Evolutionary conservation across 2,888 invertebrate genomes (phyloP).

Genomic region (Arrhopalites spinosus): DNA sequence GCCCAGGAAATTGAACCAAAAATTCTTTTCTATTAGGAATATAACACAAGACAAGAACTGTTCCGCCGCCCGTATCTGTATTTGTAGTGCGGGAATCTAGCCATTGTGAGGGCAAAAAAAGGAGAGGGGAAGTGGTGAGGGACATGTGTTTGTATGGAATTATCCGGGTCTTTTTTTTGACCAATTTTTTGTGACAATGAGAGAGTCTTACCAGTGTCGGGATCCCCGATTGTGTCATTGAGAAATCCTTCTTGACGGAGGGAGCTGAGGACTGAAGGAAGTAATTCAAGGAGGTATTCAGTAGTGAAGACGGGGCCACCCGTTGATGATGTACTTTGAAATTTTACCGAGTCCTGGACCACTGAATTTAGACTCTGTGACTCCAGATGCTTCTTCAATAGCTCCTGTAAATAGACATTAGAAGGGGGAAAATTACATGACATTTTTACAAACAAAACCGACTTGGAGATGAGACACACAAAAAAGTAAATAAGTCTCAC

Average conservation of each 20-base stretch:
- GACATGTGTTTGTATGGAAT: too few relatives aligned
- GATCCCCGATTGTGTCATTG: slow-evolving; percentile 35
- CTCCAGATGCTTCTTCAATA: slow-evolving; percentile 39
- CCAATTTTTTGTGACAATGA: background rate
- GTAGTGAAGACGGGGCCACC: slow-evolving; percentile 40
- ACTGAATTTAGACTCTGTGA: background rate
- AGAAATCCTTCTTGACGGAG: slow-evolving; percentile 53
- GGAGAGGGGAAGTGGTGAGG: too few relatives aligned
- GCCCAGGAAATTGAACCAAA: too few relatives aligned
- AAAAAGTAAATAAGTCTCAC: background rate
- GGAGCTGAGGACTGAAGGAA: slow-evolving; percentile 54
- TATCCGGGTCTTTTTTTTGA: too few relatives aligned
- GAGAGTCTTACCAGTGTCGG: background rate
- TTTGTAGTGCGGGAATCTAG: too few relatives aligned
- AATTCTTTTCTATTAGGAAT: too few relatives aligned
- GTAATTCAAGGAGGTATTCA: slow-evolving; percentile 49
- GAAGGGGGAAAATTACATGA: background rate
- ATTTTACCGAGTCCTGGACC: background rate
- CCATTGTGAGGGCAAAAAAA: too few relatives aligned
- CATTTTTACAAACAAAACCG: background rate
- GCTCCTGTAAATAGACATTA: slow-evolving; percentile 36
- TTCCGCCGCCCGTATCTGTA: too few relatives aligned
- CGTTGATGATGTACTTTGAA: background rate
- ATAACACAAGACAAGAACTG: too few relatives aligned
- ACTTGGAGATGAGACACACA: too few relatives aligned